Evolutionary conservation across 2,888 invertebrate species (phyloP).

Genomic region (Laspeyria flexula): DNA sequence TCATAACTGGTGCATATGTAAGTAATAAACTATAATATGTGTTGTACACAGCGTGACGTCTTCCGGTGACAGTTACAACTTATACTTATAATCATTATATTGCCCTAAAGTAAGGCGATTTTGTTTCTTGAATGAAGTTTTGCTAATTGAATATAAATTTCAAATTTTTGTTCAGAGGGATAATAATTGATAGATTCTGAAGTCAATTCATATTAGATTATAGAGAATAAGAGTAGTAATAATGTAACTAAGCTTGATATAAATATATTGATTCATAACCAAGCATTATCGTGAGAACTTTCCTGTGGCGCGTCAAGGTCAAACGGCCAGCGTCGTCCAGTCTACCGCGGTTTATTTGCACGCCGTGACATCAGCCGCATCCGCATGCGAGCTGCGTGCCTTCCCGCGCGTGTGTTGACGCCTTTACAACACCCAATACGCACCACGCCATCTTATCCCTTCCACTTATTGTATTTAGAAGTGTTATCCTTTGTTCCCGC

Average conservation of each 20-base stretch:
- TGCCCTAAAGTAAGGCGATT: constrained; percentile 26
- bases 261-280: constrained; percentile 26
- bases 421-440: constrained; percentile 61
- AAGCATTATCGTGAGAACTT: constrained; percentile 67
- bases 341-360: constrained; percentile 73
- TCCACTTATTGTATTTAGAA: constrained; percentile 77
- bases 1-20: constrained; percentile 73
- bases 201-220: too few species aligned
- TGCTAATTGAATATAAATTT: not conserved
- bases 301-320: constrained; percentile 68
- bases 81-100: constrained; percentile 40
- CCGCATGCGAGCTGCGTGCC: constrained; percentile 70
- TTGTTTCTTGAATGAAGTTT: constrained; percentile 16
- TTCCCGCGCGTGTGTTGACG: constrained; percentile 61
- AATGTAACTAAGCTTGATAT: constrained; percentile 8
- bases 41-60: constrained; percentile 71
- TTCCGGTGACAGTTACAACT: constrained; percentile 62
- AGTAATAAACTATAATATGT: constrained; percentile 69
- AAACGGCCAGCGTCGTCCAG: constrained; percentile 73
- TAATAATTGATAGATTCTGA: too few species aligned
- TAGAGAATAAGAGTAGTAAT: too few species aligned
- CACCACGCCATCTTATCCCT: constrained; percentile 77
- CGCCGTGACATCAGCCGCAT: constrained; percentile 72
- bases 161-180: too few species aligned
- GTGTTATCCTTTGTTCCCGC: constrained; percentile 78